Base-by-base conservation (phyloP, 2,888 invertebrate genomes). In the Euphydryas editha region DNA sequence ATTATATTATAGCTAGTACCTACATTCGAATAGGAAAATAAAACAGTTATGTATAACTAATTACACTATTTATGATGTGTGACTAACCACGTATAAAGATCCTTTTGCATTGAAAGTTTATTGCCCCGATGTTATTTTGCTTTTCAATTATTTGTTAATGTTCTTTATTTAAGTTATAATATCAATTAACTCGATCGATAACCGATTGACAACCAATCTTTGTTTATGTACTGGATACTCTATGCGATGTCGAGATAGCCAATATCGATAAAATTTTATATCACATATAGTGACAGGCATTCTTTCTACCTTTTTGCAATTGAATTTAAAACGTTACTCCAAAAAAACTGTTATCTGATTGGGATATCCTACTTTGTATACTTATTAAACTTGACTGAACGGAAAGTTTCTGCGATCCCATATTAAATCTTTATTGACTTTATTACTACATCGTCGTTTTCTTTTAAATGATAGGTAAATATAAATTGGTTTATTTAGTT, bases 231-330 rank as follows among this genome's bases (percentile, higher is more conserved):
- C 39, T 39, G 2, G 46, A 36, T 59, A 55, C 20, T 24, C 18
- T 24, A 21, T 17, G 7, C 68, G 65, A 67, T 65, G 74, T 76
- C 78, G 73, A 80, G 84, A 84, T 86, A 84, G 79, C 80, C 68
- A 76, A 20, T 59, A 59, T 70, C 81, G 85, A 86, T 87, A 86
- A 86, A 78, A 77, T 79, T 84, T 83, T 84, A 86, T 83, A 84
- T 82, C 85, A 87, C 81, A 77, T 81, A 7, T 30, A 8, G 30
- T 42, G 6, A 47, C 13, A 47, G 2, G 11, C 8, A 11, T 7
- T 6, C 49, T 24, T 24, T 15, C 20, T 49, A 21, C 0, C 15
- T 49, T 49, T 21, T 51, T 24, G 7, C 49, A 21, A n/a, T 21
- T 44, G 57, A 61, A 62, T 60, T 8, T 56, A 24, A 47, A 49